Percentiles rank a stretch among this genome's conserved stretches.
Conservation (phyloP, 2,888 invertebrate species). For the Carpatolechia fugitivella region DNA sequence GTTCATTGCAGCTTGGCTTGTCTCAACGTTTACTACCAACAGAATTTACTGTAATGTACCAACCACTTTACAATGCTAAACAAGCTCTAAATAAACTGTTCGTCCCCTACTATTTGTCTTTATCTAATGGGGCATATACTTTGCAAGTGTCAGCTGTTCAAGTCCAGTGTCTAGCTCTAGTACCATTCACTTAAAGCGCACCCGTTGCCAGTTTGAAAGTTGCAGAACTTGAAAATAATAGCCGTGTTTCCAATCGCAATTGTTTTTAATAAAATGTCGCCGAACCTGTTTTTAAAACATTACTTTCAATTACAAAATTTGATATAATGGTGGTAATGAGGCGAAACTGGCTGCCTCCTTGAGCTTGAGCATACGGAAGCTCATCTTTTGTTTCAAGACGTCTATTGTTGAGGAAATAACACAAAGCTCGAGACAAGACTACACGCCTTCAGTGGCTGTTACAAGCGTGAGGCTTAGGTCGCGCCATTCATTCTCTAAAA, state of each 20-base stretch:
- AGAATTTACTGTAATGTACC: background rate
- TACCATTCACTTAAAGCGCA: conserved; percentile 4
- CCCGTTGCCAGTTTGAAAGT: conserved; percentile 10
- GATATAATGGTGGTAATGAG: background rate
- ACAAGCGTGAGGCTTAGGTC: conserved; percentile 43
- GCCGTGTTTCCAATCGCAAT: background rate
- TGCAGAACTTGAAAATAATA: conserved; percentile 13
- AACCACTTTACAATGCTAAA: background rate
- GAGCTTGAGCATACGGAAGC: conserved; percentile 6
- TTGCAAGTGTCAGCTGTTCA: background rate
- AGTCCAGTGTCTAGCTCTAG: background rate
- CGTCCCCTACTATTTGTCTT: background rate
- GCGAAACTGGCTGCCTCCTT: conserved; percentile 19
- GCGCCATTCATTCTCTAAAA: conserved; percentile 42
- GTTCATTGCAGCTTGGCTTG: background rate
- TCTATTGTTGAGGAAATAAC: conserved; percentile 24
- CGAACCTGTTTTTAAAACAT: conserved; percentile 8
- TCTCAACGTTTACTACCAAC: background rate
- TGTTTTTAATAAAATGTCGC: conserved; percentile 6
- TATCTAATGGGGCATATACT: background rate
- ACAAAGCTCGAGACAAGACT: conserved; percentile 22
- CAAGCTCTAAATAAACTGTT: background rate
- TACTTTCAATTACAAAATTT: conserved; percentile 10
- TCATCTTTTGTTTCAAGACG: conserved; percentile 21
- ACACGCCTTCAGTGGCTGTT: conserved; percentile 27